Evolutionary conservation across 2,888 invertebrate species (phyloP), one percentile per base, ranked within the genome.

Genomic region (Drosophila diplacantha): DNA sequence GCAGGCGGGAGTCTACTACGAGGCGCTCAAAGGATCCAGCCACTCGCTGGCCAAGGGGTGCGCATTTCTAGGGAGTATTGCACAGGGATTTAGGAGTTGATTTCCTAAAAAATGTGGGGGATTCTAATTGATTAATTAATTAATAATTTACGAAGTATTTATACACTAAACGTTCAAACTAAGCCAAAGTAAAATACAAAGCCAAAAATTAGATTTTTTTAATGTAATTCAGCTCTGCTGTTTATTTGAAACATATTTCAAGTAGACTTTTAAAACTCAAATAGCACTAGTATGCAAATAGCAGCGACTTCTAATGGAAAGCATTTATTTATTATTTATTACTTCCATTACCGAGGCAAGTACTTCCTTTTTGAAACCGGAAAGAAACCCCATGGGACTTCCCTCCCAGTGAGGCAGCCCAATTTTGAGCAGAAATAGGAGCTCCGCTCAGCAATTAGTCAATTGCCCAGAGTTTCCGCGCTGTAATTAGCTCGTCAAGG

Each of bases 1-100:
- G 1, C 87, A 86, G 53, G 84, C 83, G 1, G 85, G 85, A 6
- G 80, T 87, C 56, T 87, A 87, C 63, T 87, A 87, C 38, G 86
- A 87, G 63, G 86, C 87, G 0, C 71, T 87, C 8, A 87, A 87
- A 47, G 87, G 85, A 70, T 85, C 87, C 12, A 81, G 78, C 43
- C 72, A 70, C 51, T 86, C 87, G 22, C 52, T 86, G 69, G 75
- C 68, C 9, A 85, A 66, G 69, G 86, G 87, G 87, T 86, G 77
- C 64, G 84, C 39, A 43, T 38, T 22, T 14, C 8, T 44, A 44
- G 16, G 18, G 4, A 11, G 14, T 16, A 31, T 41, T 3, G 0
- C 4, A 50, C 5, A 12, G 3, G 6, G 4, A 8, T 1, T 5
- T 1, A 29, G 44, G 18, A 24, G 39, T 41, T 22, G 3, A n/a